phyloP scores from a whole-genome alignment of 2,113 vertebrate genomes.

The Nannobrachium achirus region DNA sequence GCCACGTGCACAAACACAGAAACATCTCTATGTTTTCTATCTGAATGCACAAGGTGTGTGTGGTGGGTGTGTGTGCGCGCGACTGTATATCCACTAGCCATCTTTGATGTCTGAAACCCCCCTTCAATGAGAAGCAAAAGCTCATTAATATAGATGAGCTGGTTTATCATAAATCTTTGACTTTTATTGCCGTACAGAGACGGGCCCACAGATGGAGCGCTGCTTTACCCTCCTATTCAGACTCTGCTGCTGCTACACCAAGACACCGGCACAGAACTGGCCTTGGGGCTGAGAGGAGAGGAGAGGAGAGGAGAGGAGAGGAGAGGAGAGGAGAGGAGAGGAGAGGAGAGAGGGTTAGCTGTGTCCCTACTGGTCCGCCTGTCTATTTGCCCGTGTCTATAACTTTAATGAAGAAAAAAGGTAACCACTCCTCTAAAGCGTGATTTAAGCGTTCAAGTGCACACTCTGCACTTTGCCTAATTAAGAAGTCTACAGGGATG shows the following conservation, averaged over 20 bases:
- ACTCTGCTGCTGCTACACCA: slow-evolving; percentile 36
- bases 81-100: background rate
- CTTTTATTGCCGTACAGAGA: slow-evolving; percentile 53
- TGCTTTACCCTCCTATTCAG: slow-evolving; percentile 50
- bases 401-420: slow-evolving; percentile 70
- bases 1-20: slow-evolving; percentile 20
- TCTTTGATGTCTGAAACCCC: slow-evolving; percentile 32
- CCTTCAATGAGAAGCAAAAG: slow-evolving; percentile 37
- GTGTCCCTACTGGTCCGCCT: slow-evolving; percentile 32
- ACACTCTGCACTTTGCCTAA: slow-evolving; percentile 73
- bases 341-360: background rate
- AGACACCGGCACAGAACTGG: slow-evolving; percentile 40
- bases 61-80: slow-evolving; percentile 2
- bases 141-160: slow-evolving; percentile 68
- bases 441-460: slow-evolving; percentile 72
- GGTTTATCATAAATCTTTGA: slow-evolving; percentile 65
- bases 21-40: slow-evolving; percentile 3
- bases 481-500: slow-evolving; percentile 73
- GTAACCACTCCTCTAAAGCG: slow-evolving; percentile 58
- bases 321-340: background rate
- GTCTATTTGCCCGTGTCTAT: slow-evolving; percentile 58
- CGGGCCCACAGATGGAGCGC: slow-evolving; percentile 55
- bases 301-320: slow-evolving; percentile 2
- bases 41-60: slow-evolving; percentile 12
- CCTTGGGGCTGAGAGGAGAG: slow-evolving; percentile 39